A percentile compares a stretch with the other conserved stretches of the same genome.
phyloP scores from a whole-genome alignment of 35 echinoderm and acorn worm species.

The Heliocidaris erythrogramma region DNA sequence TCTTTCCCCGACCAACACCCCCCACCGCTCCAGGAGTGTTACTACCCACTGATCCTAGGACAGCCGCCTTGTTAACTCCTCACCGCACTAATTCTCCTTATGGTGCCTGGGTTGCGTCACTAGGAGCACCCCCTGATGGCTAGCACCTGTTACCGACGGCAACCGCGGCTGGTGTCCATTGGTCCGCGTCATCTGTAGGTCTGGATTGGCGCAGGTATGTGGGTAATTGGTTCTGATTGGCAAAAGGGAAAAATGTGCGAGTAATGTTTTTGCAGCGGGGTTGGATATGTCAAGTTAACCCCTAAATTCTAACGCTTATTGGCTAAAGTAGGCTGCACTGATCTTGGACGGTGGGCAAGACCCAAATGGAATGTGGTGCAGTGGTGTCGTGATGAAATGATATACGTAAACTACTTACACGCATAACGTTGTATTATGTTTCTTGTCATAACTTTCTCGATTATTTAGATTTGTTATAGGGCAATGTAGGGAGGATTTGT shows the following conservation, averaged over 20 bases:
- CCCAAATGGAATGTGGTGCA: not conserved
- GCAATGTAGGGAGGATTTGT: too few species aligned
- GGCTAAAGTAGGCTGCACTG: not conserved
- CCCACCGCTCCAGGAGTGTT: not conserved
- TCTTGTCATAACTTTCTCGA: too few species aligned
- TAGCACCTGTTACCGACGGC: conserved; percentile 30
- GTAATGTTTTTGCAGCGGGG: not conserved
- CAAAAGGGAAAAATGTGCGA: conserved; percentile 6
- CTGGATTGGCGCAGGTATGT: conserved; percentile 10
- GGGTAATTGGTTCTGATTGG: conserved; percentile 17
- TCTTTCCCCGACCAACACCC: not conserved
- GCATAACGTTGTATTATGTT: too few species aligned
- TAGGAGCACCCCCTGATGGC: conserved; percentile 28
- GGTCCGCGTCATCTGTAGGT: not conserved
- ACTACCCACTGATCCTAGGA: not conserved
- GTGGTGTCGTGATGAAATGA: not conserved
- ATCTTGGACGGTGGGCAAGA: not conserved
- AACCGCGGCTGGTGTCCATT: conserved; percentile 5
- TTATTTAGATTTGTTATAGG: too few species aligned
- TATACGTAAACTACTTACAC: not conserved
- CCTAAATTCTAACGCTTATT: not conserved
- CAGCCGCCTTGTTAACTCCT: conserved; percentile 6
- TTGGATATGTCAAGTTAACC: conserved; percentile 7
- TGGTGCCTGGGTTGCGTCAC: conserved; percentile 34
- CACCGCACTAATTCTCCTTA: conserved; percentile 7